Conservation (phyloP, 2,113 vertebrate genomes). For the Planiliza haematocheilus region DNA sequence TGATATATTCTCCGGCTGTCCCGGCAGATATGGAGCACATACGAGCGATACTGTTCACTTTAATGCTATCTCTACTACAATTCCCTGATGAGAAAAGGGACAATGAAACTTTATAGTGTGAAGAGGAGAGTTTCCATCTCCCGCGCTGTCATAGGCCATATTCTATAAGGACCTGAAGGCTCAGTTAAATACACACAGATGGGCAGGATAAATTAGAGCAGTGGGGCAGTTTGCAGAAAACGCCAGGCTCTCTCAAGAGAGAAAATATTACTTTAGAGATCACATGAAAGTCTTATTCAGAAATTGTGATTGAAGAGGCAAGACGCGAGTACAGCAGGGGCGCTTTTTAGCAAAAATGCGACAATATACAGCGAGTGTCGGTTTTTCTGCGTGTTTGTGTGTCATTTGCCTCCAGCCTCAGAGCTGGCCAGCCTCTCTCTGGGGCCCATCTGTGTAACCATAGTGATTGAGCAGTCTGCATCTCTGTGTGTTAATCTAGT, state of each 20-base stretch:
- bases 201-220: slow-evolving; percentile 12
- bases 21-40: slow-evolving; percentile 60
- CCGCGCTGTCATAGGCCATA: slow-evolving; percentile 50
- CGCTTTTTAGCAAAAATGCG: slow-evolving; percentile 15
- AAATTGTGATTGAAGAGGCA: slow-evolving; percentile 17
- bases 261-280: slow-evolving; percentile 3
- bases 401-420: slow-evolving; percentile 63
- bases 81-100: slow-evolving; percentile 66
- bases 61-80: slow-evolving; percentile 64
- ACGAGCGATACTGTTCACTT: slow-evolving; percentile 56
- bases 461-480: slow-evolving; percentile 79
- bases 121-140: slow-evolving; percentile 58
- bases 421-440: slow-evolving; percentile 67
- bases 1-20: slow-evolving; percentile 59
- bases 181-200: slow-evolving; percentile 48
- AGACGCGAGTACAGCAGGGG: neutral
- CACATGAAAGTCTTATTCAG: slow-evolving; percentile 27
- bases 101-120: slow-evolving; percentile 72
- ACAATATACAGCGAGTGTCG: slow-evolving; percentile 16
- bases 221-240: slow-evolving; percentile 24
- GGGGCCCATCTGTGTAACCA: slow-evolving; percentile 81
- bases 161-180: slow-evolving; percentile 41
- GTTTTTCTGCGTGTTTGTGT: slow-evolving; percentile 42
- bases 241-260: neutral
- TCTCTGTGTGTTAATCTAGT: slow-evolving; percentile 75